Conservation (phyloP, 2,113 vertebrate genomes). For the Alligator mississippiensis region DNA sequence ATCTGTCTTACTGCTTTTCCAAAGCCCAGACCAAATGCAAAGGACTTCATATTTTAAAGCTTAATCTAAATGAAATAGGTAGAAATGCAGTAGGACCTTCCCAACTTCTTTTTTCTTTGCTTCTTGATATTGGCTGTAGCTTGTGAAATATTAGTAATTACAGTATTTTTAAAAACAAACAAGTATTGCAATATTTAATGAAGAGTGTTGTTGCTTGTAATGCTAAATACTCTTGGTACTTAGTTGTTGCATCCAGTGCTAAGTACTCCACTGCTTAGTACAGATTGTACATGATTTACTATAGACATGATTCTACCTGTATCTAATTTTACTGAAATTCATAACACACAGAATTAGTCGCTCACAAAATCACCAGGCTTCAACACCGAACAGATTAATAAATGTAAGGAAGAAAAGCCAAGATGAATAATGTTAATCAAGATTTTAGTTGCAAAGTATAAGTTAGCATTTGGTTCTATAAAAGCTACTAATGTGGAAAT, state of each 20-base stretch:
- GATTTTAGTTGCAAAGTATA: not conserved
- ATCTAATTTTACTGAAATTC: not conserved
- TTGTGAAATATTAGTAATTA: not conserved
- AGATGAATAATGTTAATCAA: not conserved
- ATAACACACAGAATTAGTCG: not conserved
- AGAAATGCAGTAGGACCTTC: not conserved
- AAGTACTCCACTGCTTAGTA: not conserved
- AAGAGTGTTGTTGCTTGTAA: not conserved
- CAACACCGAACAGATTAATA: not conserved
- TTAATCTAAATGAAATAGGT: not conserved
- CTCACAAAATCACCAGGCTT: not conserved
- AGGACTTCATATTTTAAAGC: not conserved
- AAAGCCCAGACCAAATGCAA: not conserved
- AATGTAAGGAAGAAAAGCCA: not conserved
- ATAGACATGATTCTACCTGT: not conserved
- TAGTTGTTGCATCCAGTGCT: no score
- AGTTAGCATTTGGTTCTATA: not conserved
- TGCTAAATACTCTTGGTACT: no score
- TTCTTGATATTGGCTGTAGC: not conserved
- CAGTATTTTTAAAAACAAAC: not conserved
- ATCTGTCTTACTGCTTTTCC: not conserved
- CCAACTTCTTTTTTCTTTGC: not conserved
- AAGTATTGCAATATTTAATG: not conserved
- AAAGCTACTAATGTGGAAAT: not conserved
- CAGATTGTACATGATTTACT: not conserved